phyloP scores from a whole-genome alignment of 2,888 invertebrate genomes.

The Stenotaenia linearis region DNA sequence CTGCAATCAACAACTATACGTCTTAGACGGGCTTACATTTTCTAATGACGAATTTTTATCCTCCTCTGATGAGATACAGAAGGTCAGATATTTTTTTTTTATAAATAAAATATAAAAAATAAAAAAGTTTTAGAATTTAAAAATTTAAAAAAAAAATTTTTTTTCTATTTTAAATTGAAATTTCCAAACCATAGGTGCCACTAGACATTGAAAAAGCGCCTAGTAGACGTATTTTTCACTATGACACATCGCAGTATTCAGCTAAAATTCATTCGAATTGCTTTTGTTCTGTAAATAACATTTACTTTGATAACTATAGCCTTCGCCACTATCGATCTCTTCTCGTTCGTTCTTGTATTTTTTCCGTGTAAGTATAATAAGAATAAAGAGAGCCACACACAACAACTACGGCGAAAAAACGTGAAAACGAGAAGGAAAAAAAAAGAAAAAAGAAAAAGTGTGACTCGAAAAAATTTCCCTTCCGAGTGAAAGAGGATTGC shows the following conservation, averaged over 20 bases:
- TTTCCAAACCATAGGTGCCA: too few relatives aligned
- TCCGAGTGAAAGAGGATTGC: conserved; percentile 10
- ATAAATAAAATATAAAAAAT: background rate
- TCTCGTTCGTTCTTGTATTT: background rate
- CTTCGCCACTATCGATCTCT: background rate
- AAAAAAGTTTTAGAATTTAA: too few relatives aligned
- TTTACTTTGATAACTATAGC: conserved; percentile 9
- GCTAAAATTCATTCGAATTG: background rate
- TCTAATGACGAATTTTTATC: background rate
- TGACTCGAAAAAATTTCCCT: background rate
- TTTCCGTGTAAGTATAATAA: background rate
- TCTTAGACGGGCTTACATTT: conserved; percentile 14
- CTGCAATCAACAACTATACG: conserved; percentile 15
- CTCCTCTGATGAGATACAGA: background rate
- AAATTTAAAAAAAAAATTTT: background rate
- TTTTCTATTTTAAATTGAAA: too few relatives aligned
- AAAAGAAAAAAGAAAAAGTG: background rate
- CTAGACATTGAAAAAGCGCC: too few relatives aligned
- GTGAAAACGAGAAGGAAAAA: background rate
- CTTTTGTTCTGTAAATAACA: background rate
- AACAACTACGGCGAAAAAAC: too few relatives aligned
- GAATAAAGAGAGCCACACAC: background rate
- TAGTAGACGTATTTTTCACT: too few relatives aligned
- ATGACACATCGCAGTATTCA: too few relatives aligned
- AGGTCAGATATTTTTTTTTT: background rate